A percentile compares a stretch with the other conserved stretches of the same genome.
Evolutionary conservation across 2,113 vertebrate species (phyloP).

Genomic region (Prochilodus magdalenae): DNA sequence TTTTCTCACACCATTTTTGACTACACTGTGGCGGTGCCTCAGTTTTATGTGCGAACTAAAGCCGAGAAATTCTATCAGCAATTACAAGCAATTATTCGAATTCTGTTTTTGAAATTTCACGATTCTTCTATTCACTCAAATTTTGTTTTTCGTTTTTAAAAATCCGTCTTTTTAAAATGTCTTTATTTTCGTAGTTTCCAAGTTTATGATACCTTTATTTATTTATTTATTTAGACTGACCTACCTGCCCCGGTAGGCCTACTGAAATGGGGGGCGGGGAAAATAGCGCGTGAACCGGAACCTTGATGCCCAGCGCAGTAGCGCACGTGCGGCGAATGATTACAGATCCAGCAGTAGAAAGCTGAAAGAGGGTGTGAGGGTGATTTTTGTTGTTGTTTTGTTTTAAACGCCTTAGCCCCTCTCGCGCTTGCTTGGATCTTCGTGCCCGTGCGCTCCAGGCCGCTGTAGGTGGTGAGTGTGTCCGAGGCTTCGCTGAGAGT

Average conservation of each 20-base stretch:
- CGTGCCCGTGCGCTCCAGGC: not conserved
- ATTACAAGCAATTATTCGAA: too few species aligned
- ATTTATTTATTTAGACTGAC: not conserved
- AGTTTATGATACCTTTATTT: not conserved
- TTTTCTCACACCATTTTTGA: too few species aligned
- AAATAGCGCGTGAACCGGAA: not conserved
- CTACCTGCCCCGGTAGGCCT: not conserved
- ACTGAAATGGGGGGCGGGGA: not conserved
- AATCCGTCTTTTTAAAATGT: not conserved
- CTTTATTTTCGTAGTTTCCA: not conserved
- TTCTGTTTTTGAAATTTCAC: too few species aligned
- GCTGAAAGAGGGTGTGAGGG: not conserved
- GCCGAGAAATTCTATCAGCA: too few species aligned
- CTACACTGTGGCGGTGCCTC: too few species aligned
- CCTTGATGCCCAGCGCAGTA: not conserved
- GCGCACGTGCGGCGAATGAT: constrained; percentile 23
- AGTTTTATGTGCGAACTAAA: too few species aligned
- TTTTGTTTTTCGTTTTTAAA: too few species aligned
- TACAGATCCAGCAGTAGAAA: not conserved
- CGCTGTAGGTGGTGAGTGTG: not conserved
- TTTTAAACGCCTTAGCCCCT: too few species aligned
- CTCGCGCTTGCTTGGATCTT: too few species aligned
- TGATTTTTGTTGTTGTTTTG: not conserved
- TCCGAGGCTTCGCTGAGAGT: too few species aligned
- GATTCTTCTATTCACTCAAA: too few species aligned